Base-by-base conservation (phyloP, 64 coral and sea anemone species). In the Stylophora pistillata region DNA sequence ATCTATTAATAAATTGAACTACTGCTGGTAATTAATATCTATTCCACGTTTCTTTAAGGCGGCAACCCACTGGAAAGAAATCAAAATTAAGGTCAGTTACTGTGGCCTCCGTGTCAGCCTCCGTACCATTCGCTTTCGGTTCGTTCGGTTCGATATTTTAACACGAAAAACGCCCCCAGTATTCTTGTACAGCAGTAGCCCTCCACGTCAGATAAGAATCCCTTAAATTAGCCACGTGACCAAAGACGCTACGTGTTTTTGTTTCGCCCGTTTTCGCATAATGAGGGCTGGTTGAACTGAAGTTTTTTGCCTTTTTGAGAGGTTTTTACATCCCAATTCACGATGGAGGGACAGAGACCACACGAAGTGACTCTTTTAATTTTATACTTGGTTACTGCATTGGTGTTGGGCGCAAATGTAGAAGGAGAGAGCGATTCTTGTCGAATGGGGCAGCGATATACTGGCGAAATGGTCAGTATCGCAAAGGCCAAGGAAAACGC, bases 391-490 rank as follows among this genome's bases (percentile, higher is more conserved):
- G 30, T 83, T 15, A 23, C 41, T 41, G 30, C 53, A 30, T 11
- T 53, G 13, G 9, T 83, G 13, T 5, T 69, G 21, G 7, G 60
- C 31, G 6, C 28, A 33, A 34, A n/a, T 54, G 15, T 18, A 68
- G 30, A 69, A 83, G 80, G 20, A 26, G 59, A 53, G 1, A 52
- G 10, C 20, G 58, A 47, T 21, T 83, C 80, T 3, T 83, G 80
- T 69, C 17, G 34, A 83, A 66, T 83, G 80, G 18, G 9, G 1
- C 30, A 83, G 23, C 80, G 80, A 23, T 68, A 68, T 2, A 32
- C 65, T 13, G 80, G 80, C 32, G 61, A 83, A 83, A 83, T 83
- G 61, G 80, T 83, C 33, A 83, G 68, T 37, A 83, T 83, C 32
- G 68, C 65, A 26, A 23, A 83, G 32, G 80, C 80, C 2, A 83